These are phyloP conservation scores for Lota lota DNA, from an alignment of 2,113 vertebrate species.

Conservation along the genomic window DNA sequence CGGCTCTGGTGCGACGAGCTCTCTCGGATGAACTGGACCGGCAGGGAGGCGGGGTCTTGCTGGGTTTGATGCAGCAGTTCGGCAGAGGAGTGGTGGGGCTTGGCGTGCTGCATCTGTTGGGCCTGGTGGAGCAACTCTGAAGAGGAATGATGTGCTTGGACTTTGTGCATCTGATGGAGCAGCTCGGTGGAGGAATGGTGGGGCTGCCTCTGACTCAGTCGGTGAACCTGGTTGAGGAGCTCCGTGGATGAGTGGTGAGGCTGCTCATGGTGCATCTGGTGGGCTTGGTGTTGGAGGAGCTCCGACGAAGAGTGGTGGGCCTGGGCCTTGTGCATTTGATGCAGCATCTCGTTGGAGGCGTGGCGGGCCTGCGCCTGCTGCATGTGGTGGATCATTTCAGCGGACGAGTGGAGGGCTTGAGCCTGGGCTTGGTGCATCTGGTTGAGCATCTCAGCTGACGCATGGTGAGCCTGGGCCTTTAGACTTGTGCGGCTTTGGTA, in stretches of 20 bases:
- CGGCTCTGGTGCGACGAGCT: conserved; percentile 58
- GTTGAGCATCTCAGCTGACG: conserved; percentile 57
- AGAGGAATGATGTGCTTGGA: conserved; percentile 57
- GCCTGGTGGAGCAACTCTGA: conserved; percentile 59
- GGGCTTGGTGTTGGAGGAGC: conserved; percentile 60
- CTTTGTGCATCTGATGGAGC: conserved; percentile 56
- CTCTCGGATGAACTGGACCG: conserved; percentile 54
- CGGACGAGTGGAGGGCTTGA: conserved; percentile 51
- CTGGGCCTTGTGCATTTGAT: conserved; percentile 41
- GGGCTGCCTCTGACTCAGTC: conserved; percentile 48
- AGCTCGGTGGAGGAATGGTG: conserved; percentile 61
- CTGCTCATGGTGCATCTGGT: conserved; percentile 53
- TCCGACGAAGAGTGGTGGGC: conserved; percentile 58
- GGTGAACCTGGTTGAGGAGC: conserved; percentile 64
- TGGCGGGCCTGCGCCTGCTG: conserved; percentile 28
- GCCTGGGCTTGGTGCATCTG: conserved; percentile 56
- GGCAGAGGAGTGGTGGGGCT: conserved; percentile 64
- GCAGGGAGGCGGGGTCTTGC: conserved; percentile 52
- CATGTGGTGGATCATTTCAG: conserved; percentile 60
- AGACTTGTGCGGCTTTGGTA: conserved; percentile 61
- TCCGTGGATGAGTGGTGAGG: conserved; percentile 64
- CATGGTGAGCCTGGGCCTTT: conserved; percentile 48
- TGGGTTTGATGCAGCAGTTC: conserved; percentile 64
- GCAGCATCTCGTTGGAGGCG: conserved; percentile 11
- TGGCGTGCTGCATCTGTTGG: conserved; percentile 52